Base-by-base conservation (phyloP, 1,140 invertebrate genomes). In the Halesus radiatus region DNA sequence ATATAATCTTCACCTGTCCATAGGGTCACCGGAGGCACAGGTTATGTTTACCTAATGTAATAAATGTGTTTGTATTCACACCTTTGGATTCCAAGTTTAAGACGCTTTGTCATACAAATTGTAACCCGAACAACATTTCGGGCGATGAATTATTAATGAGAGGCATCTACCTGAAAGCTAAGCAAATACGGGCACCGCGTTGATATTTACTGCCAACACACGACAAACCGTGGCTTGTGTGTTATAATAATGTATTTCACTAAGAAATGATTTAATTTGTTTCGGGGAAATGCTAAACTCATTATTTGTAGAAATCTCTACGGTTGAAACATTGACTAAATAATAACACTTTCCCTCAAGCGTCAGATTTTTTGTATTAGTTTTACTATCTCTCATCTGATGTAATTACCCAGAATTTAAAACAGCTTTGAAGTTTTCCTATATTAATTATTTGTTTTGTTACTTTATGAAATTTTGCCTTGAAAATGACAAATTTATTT, bases 91-190 rank as follows among this genome's bases (percentile, higher is more conserved):
- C 37, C 32, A 60, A 60, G 78, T 56, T 74, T 52, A 56, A 68
- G 79, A 70, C 58, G 77, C 58, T 82, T 79, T 82, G 80, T 82
- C 74, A 82, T 82, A 76, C 80, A 76, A 82, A 82, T 82, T 79
- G 72, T 79, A 62, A 73, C 80, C 80, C 26, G 32, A 58, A 76
- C 62, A 76, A 82, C 80, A 79, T 82, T 77, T 79, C 66, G 32
- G 80, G 37, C n/a, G n/a, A 82, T 82, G 80, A 82, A 82, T 82
- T 82, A 82, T 82, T 82, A 82, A 82, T 79, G 80, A 60, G 79
- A 2, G 37, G 32, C 8, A 26, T 26, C 8, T 45, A 45, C 37
- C 37, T 45, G 10, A 45, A 45, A 45, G 37, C 37, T 45, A 53
- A 16, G 20, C 50, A 64, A 54, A 80, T 52, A 18, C 60, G 70